Conservation (phyloP, 2,888 invertebrate species). For the Nowickia ferox region DNA sequence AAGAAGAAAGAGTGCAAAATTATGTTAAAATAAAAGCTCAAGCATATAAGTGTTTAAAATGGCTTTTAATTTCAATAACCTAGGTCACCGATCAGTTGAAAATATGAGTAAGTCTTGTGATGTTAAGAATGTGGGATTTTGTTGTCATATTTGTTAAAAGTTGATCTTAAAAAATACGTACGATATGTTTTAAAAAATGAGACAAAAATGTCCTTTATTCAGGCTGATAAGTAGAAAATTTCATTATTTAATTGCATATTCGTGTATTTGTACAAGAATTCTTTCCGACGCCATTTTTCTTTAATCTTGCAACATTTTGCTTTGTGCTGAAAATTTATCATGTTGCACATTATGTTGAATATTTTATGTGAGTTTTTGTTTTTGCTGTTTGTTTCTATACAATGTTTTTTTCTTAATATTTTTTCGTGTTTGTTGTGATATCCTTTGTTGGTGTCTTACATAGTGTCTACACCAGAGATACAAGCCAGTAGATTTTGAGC, state of each 20-base stretch:
- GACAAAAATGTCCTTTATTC: neutral
- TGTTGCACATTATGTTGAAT: neutral
- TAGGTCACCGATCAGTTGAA: conserved; percentile 73
- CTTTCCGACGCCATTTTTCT: conserved; percentile 69
- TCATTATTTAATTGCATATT: neutral
- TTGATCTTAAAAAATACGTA: neutral
- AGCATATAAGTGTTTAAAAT: conserved; percentile 68
- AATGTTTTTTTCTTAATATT: neutral
- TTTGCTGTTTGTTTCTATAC: conserved; percentile 46
- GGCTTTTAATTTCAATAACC: conserved; percentile 78
- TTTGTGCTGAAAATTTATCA: conserved; percentile 56
- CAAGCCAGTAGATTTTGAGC: no score
- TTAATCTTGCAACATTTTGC: conserved; percentile 32
- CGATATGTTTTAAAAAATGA: neutral
- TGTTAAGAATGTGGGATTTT: neutral
- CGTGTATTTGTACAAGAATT: conserved; percentile 48
- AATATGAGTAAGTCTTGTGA: conserved; percentile 78
- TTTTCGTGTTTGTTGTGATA: conserved; percentile 13
- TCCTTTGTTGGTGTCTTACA: no score
- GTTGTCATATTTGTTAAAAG: neutral
- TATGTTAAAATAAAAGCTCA: neutral
- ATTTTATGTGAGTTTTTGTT: conserved; percentile 48
- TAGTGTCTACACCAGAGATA: no score
- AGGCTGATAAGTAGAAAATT: neutral
- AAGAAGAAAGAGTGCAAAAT: neutral